Conservation (phyloP, 2,113 vertebrate genomes). For the Zosterops pallidus region DNA sequence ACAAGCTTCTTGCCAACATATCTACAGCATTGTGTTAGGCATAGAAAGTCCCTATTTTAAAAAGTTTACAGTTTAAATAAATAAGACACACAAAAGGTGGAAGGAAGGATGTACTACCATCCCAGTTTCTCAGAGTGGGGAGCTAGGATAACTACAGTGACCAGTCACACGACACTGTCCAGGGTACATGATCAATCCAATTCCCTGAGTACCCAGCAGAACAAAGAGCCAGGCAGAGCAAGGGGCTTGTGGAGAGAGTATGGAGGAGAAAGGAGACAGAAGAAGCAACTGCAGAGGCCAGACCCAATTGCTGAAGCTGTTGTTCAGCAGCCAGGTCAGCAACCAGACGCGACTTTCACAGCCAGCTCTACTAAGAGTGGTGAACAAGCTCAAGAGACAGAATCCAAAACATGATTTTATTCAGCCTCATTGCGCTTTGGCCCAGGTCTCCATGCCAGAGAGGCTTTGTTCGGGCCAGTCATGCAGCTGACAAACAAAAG, state of each 20-base stretch:
- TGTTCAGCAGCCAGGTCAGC: background rate
- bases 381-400: background rate
- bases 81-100: conserved; percentile 45
- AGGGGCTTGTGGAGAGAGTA: background rate
- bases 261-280: background rate
- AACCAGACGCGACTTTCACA: background rate
- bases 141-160: background rate
- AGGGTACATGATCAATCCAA: background rate
- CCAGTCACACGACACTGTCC: background rate
- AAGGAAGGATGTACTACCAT: conserved; percentile 41
- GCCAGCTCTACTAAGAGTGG: background rate
- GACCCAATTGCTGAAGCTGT: background rate
- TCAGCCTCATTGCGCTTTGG: background rate
- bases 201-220: background rate
- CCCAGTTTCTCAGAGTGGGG: background rate
- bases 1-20: background rate
- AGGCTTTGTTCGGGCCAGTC: background rate
- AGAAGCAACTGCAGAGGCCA: background rate
- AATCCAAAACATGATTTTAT: background rate
- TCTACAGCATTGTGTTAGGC: background rate
- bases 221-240: accelerated
- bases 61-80: conserved; percentile 45
- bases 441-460: background rate
- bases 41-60: background rate
- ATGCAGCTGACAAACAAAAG: background rate